phyloP scores from a whole-genome alignment of 2,113 vertebrate genomes.

The Phaethon lepturus region DNA sequence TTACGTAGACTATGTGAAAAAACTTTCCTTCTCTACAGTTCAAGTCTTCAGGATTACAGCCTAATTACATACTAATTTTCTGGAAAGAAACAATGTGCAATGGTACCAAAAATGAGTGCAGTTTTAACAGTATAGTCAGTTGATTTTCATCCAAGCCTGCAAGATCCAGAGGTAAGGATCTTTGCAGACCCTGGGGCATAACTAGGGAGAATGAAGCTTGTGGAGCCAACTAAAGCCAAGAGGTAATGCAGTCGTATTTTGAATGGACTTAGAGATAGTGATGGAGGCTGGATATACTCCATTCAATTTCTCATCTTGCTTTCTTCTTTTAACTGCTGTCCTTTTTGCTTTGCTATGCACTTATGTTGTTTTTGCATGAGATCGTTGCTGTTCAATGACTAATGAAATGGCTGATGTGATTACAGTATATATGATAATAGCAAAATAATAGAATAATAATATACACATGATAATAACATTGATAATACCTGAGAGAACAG shows the following conservation, averaged over 20 bases:
- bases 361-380: not conserved
- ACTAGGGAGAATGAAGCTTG: not conserved
- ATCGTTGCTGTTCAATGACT: not conserved
- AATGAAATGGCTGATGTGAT: not conserved
- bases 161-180: not conserved
- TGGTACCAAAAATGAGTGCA: not conserved
- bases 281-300: not conserved
- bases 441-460: not conserved
- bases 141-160: not conserved
- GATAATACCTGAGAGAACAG: not conserved
- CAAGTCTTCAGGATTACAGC: not conserved
- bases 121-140: not conserved
- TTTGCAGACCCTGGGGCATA: not conserved
- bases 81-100: not conserved
- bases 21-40: not conserved
- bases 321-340: not conserved
- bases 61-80: not conserved
- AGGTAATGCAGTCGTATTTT: not conserved
- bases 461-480: not conserved
- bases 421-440: not conserved
- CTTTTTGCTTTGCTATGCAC: not conserved
- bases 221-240: not conserved
- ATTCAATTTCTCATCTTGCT: not conserved
- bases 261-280: not conserved
- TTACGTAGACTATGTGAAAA: not conserved